Percentiles rank a stretch among this genome's conserved stretches.
These are phyloP conservation scores for Vireo griseus DNA, from an alignment of 2,797 vertebrate species.

Conservation along the genomic window DNA sequence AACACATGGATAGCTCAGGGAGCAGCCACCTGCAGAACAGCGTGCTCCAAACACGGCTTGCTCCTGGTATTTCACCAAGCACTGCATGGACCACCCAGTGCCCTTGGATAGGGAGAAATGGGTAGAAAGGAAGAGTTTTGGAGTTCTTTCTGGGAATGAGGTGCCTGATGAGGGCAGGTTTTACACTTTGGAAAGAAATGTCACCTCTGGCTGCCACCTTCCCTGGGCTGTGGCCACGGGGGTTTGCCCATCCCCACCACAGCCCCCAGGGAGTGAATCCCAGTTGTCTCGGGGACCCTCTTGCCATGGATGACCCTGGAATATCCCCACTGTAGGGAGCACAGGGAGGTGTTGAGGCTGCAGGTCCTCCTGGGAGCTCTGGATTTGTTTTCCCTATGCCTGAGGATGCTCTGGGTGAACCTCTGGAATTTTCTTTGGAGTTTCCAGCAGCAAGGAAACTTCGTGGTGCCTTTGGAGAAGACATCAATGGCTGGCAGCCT, in stretches of 20 bases:
- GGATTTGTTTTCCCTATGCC: background rate
- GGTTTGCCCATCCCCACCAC: background rate
- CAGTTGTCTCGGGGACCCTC: fast-evolving
- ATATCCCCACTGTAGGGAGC: background rate
- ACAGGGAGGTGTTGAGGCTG: fast-evolving
- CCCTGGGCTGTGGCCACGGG: background rate
- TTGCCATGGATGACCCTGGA: background rate
- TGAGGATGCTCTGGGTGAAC: background rate
- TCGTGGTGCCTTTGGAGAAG: background rate
- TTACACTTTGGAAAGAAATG: background rate
- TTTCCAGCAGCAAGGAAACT: background rate
- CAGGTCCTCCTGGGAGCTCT: fast-evolving
- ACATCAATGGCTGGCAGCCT: background rate
- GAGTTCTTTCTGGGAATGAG: background rate
- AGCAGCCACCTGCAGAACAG: background rate
- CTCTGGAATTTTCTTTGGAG: background rate
- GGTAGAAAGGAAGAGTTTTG: background rate
- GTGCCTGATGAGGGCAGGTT: background rate
- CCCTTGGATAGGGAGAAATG: background rate
- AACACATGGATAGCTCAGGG: background rate
- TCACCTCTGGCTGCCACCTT: background rate
- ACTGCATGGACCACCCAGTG: background rate
- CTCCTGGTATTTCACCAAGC: background rate
- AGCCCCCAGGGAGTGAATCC: background rate
- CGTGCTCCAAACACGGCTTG: fast-evolving